Evolutionary conservation across 2,113 vertebrate species (phyloP), one percentile per base, ranked within the genome.

Genomic region (Hiodon alosoides): DNA sequence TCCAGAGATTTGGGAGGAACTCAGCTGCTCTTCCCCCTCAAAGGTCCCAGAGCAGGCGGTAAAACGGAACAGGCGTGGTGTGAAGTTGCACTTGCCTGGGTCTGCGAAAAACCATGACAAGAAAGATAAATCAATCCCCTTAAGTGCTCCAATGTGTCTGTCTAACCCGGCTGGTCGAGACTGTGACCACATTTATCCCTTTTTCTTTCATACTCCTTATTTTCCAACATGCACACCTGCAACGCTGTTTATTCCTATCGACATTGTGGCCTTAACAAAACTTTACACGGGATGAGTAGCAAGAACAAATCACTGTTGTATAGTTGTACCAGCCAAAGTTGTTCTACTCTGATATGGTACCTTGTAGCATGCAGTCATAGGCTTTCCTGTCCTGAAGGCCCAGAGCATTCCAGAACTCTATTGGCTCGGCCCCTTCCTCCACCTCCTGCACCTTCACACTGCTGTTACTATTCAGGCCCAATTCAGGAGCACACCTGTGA

Each of bases 361-460:
- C 91, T 87, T 93, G 79, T 72, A 93, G 85, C 91, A 93, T 92
- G 68, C 90, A 92, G 83, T 93, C 91, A 10, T 93, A 93, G 3
- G 89, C 80, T 79, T 91, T 93, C 77, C 83, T 89, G 78, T 91
- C 88, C 75, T 82, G 78, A 3, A 73, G 16, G 5, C 88, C 88
- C 76, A 93, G 78, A 68, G 84, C 87, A 46, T 88, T 83, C 62
- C 76, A 75, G 72, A 93, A 90, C 64, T 85, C 89, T 0, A 69
- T 62, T 0, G 89, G 84, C 76, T 93, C 92, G 0, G 84, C 78
- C 52, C 91, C 91, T 81, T 93, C 91, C 74, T 91, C 89, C 68
- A 91, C 83, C 81, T 91, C 90, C 76, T 87, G 83, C 0, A 91
- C 83, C 7, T 79, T 84, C 69, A 93, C 64, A 4, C 48, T 83